Evolutionary conservation across 35 echinoderm and acorn worm genomes (phyloP).

Genomic region (Lytechinus pictus): DNA sequence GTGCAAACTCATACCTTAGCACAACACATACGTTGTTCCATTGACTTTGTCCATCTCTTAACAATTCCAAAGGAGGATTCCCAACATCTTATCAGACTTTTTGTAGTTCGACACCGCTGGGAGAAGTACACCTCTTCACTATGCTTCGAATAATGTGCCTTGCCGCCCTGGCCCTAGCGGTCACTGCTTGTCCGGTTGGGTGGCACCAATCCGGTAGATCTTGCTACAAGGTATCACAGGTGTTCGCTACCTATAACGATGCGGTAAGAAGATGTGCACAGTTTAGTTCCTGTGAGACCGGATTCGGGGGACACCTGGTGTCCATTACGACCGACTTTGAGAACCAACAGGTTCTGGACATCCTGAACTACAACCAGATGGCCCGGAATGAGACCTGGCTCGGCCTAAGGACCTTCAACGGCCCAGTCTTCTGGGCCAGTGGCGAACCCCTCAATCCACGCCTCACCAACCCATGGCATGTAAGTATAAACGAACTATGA

Average conservation of each 20-base stretch:
- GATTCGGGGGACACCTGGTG: constrained; percentile 32
- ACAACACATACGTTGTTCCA: background rate
- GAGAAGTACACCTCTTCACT: background rate
- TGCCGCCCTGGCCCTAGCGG: background rate
- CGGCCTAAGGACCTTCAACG: background rate
- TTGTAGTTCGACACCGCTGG: background rate
- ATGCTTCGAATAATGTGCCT: background rate
- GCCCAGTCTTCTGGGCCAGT: background rate
- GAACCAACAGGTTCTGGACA: constrained; percentile 32
- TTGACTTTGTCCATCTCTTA: background rate
- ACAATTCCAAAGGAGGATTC: background rate
- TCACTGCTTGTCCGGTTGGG: constrained; percentile 36
- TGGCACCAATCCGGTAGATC: constrained; percentile 14
- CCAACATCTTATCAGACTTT: background rate
- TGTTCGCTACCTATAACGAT: background rate
- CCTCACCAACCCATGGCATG: constrained; percentile 32
- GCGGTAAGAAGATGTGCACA: background rate
- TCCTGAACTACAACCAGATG: constrained; percentile 37
- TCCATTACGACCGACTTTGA: constrained; percentile 31
- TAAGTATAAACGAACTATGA: background rate
- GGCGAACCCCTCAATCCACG: constrained; percentile 16
- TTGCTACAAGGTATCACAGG: background rate
- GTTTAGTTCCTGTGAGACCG: constrained; percentile 11
- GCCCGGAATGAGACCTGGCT: constrained; percentile 20
- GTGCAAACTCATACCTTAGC: background rate